These are phyloP conservation scores for Phaonia tiefii DNA, from an alignment of 2,888 invertebrate genomes.

Conservation along the genomic window DNA sequence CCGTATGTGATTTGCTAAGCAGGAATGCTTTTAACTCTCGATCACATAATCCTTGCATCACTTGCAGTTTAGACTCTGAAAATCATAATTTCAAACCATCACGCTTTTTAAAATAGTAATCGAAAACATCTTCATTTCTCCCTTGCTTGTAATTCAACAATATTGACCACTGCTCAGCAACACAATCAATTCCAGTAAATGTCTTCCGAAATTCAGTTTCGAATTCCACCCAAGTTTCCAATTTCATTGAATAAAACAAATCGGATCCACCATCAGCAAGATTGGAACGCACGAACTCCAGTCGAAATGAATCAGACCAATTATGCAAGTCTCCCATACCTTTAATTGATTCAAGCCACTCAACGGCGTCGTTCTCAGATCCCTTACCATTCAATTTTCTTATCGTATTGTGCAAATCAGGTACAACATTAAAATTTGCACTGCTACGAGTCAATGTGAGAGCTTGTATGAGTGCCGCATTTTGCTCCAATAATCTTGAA, in stretches of 20 bases:
- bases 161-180: slow-evolving; percentile 25
- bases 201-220: too few relatives aligned
- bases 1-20: not conserved
- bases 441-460: too few relatives aligned
- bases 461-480: too few relatives aligned
- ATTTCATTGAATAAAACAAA: too few relatives aligned
- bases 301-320: slow-evolving; percentile 33
- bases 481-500: too few relatives aligned
- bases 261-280: too few relatives aligned
- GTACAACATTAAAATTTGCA: not conserved
- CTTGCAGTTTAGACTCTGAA: slow-evolving; percentile 20
- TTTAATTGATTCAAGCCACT: too few relatives aligned
- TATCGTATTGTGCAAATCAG: slow-evolving; percentile 20
- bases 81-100: slow-evolving; percentile 8
- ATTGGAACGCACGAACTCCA: slow-evolving; percentile 22
- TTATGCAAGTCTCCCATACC: slow-evolving; percentile 13
- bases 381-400: too few relatives aligned
- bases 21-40: too few relatives aligned
- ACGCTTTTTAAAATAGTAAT: slow-evolving; percentile 28
- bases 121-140: slow-evolving; percentile 13
- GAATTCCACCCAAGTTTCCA: too few relatives aligned
- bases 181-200: not conserved
- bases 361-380: not conserved
- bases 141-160: slow-evolving; percentile 35
- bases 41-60: not conserved